Evolutionary conservation across 1,140 invertebrate species (phyloP).

Genomic region (Asbolus verrucosus): DNA sequence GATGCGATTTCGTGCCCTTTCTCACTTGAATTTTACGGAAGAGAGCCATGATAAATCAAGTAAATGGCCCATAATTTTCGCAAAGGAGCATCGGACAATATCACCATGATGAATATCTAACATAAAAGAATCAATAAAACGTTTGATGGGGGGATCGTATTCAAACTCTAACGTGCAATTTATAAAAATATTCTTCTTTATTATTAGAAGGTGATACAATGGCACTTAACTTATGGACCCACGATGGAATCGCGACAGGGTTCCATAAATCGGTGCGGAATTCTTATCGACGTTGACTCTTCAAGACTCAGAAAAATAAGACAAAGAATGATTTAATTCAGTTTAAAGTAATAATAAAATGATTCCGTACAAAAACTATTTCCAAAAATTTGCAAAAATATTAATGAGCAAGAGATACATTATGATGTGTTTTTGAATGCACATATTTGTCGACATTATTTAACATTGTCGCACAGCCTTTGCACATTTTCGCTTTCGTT

Average conservation of each 20-base stretch:
- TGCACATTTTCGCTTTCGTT: too few relatives aligned
- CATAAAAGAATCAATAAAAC: constrained; percentile 37
- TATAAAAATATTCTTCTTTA: constrained; percentile 11
- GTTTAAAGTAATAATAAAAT: too few relatives aligned
- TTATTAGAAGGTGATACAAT: constrained; percentile 6
- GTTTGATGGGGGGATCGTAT: constrained; percentile 16
- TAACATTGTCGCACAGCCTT: too few relatives aligned
- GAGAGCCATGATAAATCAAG: constrained; percentile 16
- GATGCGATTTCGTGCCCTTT: neutral
- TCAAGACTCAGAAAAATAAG: too few relatives aligned
- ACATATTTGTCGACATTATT: too few relatives aligned
- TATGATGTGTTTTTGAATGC: too few relatives aligned
- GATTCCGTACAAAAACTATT: too few relatives aligned
- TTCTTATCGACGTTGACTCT: neutral
- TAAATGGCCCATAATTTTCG: constrained; percentile 30
- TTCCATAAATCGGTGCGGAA: neutral
- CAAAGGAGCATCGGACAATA: constrained; percentile 20
- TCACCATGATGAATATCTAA: constrained; percentile 25
- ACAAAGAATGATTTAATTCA: too few relatives aligned
- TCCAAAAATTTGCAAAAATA: too few relatives aligned
- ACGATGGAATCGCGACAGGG: neutral
- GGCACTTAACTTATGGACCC: neutral
- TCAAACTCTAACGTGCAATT: constrained; percentile 11
- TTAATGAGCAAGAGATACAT: too few relatives aligned
- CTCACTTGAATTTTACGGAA: constrained; percentile 1